phyloP scores from a whole-genome alignment of 2,888 invertebrate genomes.

The Drosophila nigricruria region DNA sequence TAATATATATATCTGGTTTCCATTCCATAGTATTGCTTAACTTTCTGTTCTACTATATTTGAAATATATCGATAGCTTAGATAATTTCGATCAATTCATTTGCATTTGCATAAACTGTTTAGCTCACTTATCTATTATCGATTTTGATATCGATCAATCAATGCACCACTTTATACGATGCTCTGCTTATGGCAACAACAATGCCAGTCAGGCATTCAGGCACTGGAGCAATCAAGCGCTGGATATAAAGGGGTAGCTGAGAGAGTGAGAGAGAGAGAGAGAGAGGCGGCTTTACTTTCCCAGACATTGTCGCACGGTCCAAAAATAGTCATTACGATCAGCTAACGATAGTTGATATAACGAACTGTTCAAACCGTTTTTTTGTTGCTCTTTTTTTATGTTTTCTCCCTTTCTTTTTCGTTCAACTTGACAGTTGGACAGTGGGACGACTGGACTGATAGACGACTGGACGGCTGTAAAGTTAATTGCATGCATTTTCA shows the following conservation, averaged over 20 bases:
- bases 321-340: constrained; percentile 78
- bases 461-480: not conserved
- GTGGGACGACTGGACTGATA: not conserved
- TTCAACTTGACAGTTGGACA: constrained; percentile 45
- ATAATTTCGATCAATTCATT: not conserved
- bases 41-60: not conserved
- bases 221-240: constrained; percentile 7
- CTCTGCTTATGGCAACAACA: constrained; percentile 37
- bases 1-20: not conserved
- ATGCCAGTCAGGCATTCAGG: constrained; percentile 1
- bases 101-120: not conserved
- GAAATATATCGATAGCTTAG: not conserved
- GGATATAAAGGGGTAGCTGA: too few relatives aligned
- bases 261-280: not conserved
- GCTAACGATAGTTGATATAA: constrained; percentile 40
- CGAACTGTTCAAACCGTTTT: constrained; percentile 9
- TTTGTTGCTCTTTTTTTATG: constrained; percentile 18
- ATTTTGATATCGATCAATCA: constrained; percentile 55
- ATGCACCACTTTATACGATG: constrained; percentile 49
- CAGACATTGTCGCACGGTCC: constrained; percentile 61
- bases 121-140: not conserved
- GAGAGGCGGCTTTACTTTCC: not conserved
- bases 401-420: constrained; percentile 9
- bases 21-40: not conserved
- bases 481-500: constrained; percentile 67